These are phyloP conservation scores for Mesorhabditis belari DNA, from an alignment of 2,888 invertebrate genomes.

Conservation along the genomic window DNA sequence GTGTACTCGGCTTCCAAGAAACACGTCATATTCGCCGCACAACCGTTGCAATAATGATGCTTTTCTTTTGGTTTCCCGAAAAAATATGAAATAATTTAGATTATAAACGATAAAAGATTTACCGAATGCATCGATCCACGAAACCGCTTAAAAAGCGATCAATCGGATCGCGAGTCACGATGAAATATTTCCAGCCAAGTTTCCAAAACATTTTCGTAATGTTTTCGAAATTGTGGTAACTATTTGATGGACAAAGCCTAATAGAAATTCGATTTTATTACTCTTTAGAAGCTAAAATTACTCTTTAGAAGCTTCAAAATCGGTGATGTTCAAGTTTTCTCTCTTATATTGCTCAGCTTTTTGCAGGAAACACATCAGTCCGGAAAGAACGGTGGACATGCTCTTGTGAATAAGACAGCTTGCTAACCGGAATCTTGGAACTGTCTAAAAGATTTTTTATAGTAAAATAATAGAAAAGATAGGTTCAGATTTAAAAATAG, in stretches of 20 bases:
- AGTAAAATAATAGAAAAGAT: too few species aligned
- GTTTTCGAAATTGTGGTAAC: neutral
- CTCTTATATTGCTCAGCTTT: neutral
- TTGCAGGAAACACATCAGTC: neutral
- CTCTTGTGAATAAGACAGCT: neutral
- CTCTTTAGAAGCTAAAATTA: neutral
- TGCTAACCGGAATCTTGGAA: neutral
- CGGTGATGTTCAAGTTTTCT: neutral
- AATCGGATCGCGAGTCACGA: neutral
- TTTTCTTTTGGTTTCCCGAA: neutral
- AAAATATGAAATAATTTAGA: neutral
- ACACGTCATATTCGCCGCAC: neutral
- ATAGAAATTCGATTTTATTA: neutral
- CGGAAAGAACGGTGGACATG: neutral
- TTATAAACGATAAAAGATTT: neutral
- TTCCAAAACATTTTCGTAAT: neutral
- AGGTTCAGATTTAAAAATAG: too few species aligned
- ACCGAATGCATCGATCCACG: neutral
- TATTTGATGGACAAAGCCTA: neutral
- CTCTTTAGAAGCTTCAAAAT: neutral
- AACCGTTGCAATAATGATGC: neutral
- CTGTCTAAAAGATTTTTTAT: neutral
- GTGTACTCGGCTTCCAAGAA: neutral
- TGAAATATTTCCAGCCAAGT: neutral
- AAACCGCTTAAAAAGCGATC: constrained; percentile 2